Conservation (phyloP, 2,113 vertebrate species). For the Ivindomyrus marchei region DNA sequence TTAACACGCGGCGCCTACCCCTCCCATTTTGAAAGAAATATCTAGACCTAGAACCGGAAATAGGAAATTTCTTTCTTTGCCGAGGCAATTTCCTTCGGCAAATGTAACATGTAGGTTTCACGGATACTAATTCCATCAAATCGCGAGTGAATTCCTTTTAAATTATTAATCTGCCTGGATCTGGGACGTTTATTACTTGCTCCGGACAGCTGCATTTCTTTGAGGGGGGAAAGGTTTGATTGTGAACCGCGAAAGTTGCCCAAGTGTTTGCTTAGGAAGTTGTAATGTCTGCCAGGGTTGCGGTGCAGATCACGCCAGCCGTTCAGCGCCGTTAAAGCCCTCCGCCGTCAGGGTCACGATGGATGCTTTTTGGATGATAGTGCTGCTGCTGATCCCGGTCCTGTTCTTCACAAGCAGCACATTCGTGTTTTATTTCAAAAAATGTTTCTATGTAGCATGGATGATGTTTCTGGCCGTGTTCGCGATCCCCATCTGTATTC, state of each 20-base stretch:
- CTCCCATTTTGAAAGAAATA: background rate
- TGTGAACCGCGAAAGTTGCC: conserved; percentile 21
- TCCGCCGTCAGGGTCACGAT: conserved; percentile 37
- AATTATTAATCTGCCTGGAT: background rate
- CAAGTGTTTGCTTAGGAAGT: conserved; percentile 20
- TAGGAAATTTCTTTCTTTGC: background rate
- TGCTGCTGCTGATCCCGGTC: conserved; percentile 60
- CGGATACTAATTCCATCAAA: background rate
- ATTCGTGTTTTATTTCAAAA: conserved; percentile 71
- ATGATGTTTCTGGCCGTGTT: conserved; percentile 64
- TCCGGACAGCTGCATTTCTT: background rate
- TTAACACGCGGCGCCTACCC: background rate
- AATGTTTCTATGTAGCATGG: conserved; percentile 71
- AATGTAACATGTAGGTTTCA: background rate
- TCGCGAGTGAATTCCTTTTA: background rate
- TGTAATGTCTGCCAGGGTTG: conserved; percentile 29
- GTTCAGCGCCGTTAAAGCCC: conserved; percentile 22
- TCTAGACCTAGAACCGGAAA: conserved; percentile 18
- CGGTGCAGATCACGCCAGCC: conserved; percentile 7
- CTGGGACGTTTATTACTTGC: background rate
- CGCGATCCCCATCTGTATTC: conserved; percentile 63
- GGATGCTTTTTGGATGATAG: conserved; percentile 58
- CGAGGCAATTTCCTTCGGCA: conserved; percentile 12
- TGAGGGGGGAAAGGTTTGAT: background rate
- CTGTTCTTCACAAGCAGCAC: conserved; percentile 67